Evolutionary conservation across 2,113 vertebrate species (phyloP), one percentile per base, ranked within the genome.

Genomic region (Sinosuthora webbiana): DNA sequence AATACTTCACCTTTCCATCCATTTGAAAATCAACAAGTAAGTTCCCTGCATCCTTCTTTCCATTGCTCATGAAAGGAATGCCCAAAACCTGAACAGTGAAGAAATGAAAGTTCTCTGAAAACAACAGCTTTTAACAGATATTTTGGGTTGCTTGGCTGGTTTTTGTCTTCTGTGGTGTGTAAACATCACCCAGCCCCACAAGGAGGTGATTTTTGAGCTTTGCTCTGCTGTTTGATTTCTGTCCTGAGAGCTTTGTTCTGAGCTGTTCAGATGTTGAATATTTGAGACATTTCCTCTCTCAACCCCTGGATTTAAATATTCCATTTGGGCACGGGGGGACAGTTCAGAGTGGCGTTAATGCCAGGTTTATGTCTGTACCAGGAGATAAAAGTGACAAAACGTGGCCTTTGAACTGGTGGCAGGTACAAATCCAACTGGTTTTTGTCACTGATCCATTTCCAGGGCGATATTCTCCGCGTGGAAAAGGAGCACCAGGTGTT

Each of bases 11-110:
- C 98, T 28, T 98, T 97, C 63, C 91, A 95, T 49, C 97, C 95
- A 31, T 99, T 98, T 96, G 99, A 99, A 97, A 94, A 24, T 13
- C 97, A 98, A 49, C 98, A 97, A 45, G 99, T 99, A 89, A 98
- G 98, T 98, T 56, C 35, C 4, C 12, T 49, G 10, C 13, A 2
- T 28, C 21, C 15, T 78, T 74, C 1, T 83, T 70, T 41, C 1
- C n/a, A 7, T 67, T 94, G 64, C 30, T 91, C 27, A 4, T 68
- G 16, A 55, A 87, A 82, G 64, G 15, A 92, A 44, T 44, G n/a
- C 4, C 18, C 30, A 8, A 23, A 83, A 63, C 12, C 7, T 15
- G 10, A 41, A 25, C 1, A 39, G 19, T 25, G 11, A 67, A 69
- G 64, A 41, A 37, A 62, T 33, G 5, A 56, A 80, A 21, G 6